phyloP scores from a whole-genome alignment of 2,797 vertebrate genomes.

The Sus cebifrons region DNA sequence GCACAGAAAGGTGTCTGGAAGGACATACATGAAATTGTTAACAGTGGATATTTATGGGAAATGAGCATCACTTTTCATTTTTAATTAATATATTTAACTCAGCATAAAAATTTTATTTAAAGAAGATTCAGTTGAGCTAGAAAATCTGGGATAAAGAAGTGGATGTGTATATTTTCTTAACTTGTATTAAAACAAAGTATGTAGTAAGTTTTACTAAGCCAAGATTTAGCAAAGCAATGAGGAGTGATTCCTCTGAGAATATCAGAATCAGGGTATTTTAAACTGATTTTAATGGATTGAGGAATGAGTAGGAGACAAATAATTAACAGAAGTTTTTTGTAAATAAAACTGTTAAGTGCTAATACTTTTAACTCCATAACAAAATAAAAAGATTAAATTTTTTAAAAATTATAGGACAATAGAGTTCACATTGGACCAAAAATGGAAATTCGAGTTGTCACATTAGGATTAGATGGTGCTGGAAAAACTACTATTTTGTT shows the following conservation, averaged over 20 bases:
- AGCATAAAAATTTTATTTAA: conserved; percentile 61
- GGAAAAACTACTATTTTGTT: conserved; percentile 99
- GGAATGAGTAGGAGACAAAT: conserved; percentile 1
- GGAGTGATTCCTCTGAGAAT: not conserved
- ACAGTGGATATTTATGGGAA: conserved; percentile 41
- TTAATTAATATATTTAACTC: conserved; percentile 56
- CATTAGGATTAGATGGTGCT: conserved; percentile 97
- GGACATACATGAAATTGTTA: not conserved
- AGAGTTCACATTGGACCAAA: conserved; percentile 99
- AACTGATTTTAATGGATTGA: not conserved
- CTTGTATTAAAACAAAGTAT: not conserved
- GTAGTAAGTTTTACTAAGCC: conserved; percentile 30
- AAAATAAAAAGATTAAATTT: conserved; percentile 69
- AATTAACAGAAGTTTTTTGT: conserved; percentile 28
- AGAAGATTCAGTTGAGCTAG: conserved; percentile 43
- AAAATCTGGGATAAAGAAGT: conserved; percentile 42
- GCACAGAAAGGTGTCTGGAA: not conserved
- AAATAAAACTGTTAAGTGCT: conserved; percentile 1
- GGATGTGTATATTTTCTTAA: not conserved
- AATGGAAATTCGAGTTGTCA: conserved; percentile 99
- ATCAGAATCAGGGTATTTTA: conserved; percentile 16
- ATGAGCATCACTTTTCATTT: conserved; percentile 34
- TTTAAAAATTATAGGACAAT: conserved; percentile 94
- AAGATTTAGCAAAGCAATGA: conserved; percentile 14
- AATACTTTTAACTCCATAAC: conserved; percentile 59